Evolutionary conservation across 2,888 invertebrate genomes (phyloP).

Genomic region (Caenorhabditis panamensis): DNA sequence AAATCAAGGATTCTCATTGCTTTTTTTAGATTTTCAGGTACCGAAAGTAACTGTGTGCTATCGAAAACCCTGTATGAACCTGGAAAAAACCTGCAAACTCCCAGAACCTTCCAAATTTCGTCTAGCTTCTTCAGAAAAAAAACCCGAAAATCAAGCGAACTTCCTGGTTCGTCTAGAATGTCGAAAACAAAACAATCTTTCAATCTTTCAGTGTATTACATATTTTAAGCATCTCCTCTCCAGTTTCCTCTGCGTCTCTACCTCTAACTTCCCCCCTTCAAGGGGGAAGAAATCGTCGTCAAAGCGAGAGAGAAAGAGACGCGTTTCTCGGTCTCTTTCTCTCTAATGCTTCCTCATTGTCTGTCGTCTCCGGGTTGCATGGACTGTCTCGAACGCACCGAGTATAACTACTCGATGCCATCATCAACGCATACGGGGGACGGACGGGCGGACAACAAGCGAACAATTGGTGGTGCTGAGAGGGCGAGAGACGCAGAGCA

Average conservation of each 20-base stretch:
- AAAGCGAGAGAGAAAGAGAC: too few relatives aligned
- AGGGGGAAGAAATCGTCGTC: too few relatives aligned
- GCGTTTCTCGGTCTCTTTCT: too few relatives aligned
- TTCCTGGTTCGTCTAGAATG: too few relatives aligned
- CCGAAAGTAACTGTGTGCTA: too few relatives aligned
- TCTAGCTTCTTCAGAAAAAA: too few relatives aligned
- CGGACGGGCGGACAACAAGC: constrained; percentile 43
- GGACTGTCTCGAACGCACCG: background rate
- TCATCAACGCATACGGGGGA: constrained; percentile 48
- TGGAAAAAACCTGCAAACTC: too few relatives aligned
- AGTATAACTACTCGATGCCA: constrained; percentile 53
- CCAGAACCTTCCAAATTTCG: too few relatives aligned
- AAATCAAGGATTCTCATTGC: too few relatives aligned
- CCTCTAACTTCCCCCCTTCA: background rate
- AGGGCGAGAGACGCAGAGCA: constrained; percentile 12
- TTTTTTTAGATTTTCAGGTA: too few relatives aligned
- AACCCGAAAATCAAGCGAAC: background rate
- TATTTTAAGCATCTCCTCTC: constrained; percentile 13
- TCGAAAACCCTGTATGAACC: too few relatives aligned
- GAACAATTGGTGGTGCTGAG: constrained; percentile 51
- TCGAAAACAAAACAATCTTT: background rate
- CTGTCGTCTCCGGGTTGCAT: constrained; percentile 9
- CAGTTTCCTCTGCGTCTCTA: constrained; percentile 2
- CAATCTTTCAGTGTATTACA: background rate
- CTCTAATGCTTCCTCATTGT: too few relatives aligned